Conservation (phyloP, 2,888 invertebrate genomes). For the Drosophila conformis region DNA sequence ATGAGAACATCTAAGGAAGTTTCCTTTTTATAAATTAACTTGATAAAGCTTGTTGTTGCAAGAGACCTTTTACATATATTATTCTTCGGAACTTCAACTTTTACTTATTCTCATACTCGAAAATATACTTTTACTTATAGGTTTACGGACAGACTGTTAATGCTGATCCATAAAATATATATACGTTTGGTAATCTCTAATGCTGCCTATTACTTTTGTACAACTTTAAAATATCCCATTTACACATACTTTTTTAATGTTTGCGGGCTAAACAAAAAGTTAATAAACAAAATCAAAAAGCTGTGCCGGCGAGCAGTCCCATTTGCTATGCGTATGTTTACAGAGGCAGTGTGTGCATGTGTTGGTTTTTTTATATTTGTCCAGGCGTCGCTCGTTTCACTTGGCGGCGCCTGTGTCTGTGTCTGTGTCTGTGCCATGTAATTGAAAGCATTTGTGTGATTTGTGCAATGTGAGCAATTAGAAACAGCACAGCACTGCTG, state of each 20-base stretch:
- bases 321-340: background rate
- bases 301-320: slow-evolving; percentile 26
- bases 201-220: background rate
- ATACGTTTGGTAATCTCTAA: background rate
- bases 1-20: no score
- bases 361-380: slow-evolving; percentile 51
- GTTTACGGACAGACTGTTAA: background rate
- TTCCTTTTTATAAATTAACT: no score
- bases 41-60: no score
- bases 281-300: slow-evolving; percentile 3
- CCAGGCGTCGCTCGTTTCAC: slow-evolving; percentile 53
- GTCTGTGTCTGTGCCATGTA: slow-evolving; percentile 63
- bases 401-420: slow-evolving; percentile 53
- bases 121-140: background rate
- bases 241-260: background rate
- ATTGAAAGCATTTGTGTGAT: slow-evolving; percentile 80
- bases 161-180: background rate
- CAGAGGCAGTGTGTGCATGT: background rate
- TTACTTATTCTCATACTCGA: background rate
- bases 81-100: background rate
- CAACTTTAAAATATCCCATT: background rate
- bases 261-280: background rate
- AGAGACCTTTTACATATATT: no score
- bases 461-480: slow-evolving; percentile 78
- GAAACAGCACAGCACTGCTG: slow-evolving; percentile 27